Base-by-base conservation (phyloP, 1,140 invertebrate species). In the Drosophila lowei region DNA sequence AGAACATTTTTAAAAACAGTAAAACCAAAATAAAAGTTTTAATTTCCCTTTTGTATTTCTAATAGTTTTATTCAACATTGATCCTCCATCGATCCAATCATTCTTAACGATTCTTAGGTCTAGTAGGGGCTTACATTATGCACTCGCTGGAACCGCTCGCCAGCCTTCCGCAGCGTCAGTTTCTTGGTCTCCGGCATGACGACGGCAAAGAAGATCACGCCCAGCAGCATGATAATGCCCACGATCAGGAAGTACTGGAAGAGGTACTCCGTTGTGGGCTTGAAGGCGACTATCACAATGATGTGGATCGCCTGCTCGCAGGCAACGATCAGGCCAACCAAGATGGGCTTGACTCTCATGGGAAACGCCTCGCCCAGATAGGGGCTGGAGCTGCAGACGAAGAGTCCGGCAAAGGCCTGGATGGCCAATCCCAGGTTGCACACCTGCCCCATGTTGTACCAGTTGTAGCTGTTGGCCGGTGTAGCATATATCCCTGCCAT, bases 341-440 rank as follows among this genome's bases (percentile, higher is more conserved):
- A 55, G 43, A 54, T 77, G 6, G 88, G 63, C 23, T 90, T 90
- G 0, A 77, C 18, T 0, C 70, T 63, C 63, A 90, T 47, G 0
- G 83, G 88, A 8, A 90, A 90, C 2, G 88, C 88, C 25, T 90
- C 88, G 1, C 88, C 74, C 46, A 90, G n/a, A 30, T 79, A 90
- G 3, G 58, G 54, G 3, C 83, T 64, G 4, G 79, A 72, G 34
- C 65, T 72, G 15, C 83, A 79, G 6, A 80, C 46, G 34, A 65
- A 90, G 15, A 89, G 57, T 13, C 88, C 88, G 0, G 88, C 63
- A 48, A 90, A 90, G 15, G 70, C 77, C 49, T 90, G 88, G 46
- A 83, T 47, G 1, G 57, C 70, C 54, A 90, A 46, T 1, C 62
- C 60, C 0, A 90, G 60, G 11, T 65, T 59, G 38, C 68, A 79